Conservation (phyloP, 2,797 vertebrate species). For the Rousettus madagascariensis region DNA sequence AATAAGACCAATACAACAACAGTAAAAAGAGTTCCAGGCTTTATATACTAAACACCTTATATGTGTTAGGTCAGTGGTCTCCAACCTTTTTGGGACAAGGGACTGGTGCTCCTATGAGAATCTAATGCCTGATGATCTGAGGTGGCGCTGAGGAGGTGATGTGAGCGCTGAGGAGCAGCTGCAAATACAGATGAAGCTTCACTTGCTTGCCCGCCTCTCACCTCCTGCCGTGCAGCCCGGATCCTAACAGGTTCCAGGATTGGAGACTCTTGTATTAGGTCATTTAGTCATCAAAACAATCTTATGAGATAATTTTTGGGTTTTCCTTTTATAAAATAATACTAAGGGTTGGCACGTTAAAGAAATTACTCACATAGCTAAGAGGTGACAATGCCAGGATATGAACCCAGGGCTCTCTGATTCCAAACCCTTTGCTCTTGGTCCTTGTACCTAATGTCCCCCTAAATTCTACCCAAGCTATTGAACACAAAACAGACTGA, state of each 20-base stretch:
- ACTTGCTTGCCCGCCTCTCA: too few relatives aligned
- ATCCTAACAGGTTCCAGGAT: too few relatives aligned
- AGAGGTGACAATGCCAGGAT: background rate
- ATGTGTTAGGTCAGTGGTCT: background rate
- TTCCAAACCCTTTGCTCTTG: background rate
- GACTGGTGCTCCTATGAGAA: too few relatives aligned
- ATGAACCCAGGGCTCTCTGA: background rate
- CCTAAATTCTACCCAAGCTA: background rate
- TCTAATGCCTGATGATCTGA: too few relatives aligned
- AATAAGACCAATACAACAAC: background rate
- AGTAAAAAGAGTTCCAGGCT: background rate
- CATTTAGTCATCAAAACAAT: background rate
- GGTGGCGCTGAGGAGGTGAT: too few relatives aligned
- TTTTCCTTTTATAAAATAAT: background rate
- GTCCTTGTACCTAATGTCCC: background rate
- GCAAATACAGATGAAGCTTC: too few relatives aligned
- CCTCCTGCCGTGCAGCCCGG: too few relatives aligned
- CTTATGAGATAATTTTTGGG: background rate
- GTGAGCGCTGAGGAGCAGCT: too few relatives aligned
- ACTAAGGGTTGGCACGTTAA: background rate
- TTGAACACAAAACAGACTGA: background rate
- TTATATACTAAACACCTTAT: background rate
- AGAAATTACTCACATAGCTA: background rate
- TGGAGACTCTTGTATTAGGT: background rate
- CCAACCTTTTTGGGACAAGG: too few relatives aligned